Base-by-base conservation (phyloP, 2,888 invertebrate genomes). In the Andrena bucephala region DNA sequence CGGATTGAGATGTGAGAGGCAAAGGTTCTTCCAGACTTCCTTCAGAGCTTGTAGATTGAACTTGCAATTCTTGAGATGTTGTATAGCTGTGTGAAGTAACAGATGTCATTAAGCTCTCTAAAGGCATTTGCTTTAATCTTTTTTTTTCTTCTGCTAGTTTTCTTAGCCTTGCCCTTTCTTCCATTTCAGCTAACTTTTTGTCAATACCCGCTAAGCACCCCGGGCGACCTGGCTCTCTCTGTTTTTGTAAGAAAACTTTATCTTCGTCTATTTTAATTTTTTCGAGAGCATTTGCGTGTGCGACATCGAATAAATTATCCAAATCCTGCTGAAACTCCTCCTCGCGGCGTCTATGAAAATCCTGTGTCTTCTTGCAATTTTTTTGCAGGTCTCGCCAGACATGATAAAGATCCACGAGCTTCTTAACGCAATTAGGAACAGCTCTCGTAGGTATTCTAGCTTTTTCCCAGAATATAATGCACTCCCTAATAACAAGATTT, bases 191-290 rank as follows among this genome's bases (percentile, higher is more conserved):
- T 16, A n/a, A 50, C 50, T 50, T 50, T 50, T 50, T 50, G 5
- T n/a, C 50, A 4, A 50, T 50, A n/a, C n/a, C 50, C 50, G 50
- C 50, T 50, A 50, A 50, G 50, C 50, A 50, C 50, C 50, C n/a
- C 50, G 50, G 50, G 50, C 50, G 50, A n/a, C n/a, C 50, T 50
- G n/a, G 50, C 50, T 50, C 50, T 50, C 50, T 50, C 50, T 50
- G 20, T 20, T 52, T 52, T 66, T 63, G 24, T 60, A 36, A 63
- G 63, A 52, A 31, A 52, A 27, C n/a, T 71, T 31, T 31, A 50
- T 63, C 63, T 20, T 63, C 63, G 24, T n/a, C 63, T 42, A 24
- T 63, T 16, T 63, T 24, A n/a, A 36, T 36, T 63, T 33, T 63
- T 24, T 63, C 63, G 24, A 63, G 16, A 62, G 29, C 62, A n/a